A percentile compares a stretch with the other conserved stretches of the same genome.
These are phyloP conservation scores for Saccostrea glomerata DNA, from an alignment of 1,140 invertebrate species.

Conservation along the genomic window DNA sequence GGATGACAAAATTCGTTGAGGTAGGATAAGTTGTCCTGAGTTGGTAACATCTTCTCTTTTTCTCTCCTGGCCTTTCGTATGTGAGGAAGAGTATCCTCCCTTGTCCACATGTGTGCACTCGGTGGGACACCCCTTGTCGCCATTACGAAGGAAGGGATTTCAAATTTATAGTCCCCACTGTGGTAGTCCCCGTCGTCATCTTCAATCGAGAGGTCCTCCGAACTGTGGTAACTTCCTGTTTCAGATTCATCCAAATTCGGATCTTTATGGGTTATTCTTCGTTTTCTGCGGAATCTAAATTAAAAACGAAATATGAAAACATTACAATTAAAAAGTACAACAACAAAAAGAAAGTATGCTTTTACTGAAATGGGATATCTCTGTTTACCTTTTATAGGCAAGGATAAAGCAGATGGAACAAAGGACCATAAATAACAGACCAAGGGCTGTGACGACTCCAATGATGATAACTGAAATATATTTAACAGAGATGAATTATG, in stretches of 20 bases:
- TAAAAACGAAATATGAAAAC: background rate
- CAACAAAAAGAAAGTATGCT: background rate
- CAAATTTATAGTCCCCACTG: background rate
- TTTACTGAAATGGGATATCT: background rate
- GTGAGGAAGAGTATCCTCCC: constrained; percentile 3
- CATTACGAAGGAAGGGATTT: background rate
- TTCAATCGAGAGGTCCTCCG: background rate
- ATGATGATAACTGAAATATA: background rate
- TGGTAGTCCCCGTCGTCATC: background rate
- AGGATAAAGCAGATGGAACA: background rate
- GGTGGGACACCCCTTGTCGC: background rate
- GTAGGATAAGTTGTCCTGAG: background rate
- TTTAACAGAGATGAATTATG: background rate
- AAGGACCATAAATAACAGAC: background rate
- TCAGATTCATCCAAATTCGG: background rate
- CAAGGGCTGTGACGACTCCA: background rate
- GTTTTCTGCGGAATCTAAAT: background rate
- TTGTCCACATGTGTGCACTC: background rate
- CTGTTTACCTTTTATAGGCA: background rate
- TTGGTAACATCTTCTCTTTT: background rate
- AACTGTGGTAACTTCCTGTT: background rate
- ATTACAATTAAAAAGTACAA: too few relatives aligned
- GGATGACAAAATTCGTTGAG: constrained; percentile 15
- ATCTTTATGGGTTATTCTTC: background rate
- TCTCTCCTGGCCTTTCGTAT: background rate